phyloP scores from a whole-genome alignment of 2,888 invertebrate species.

The Drosophila basisetae region DNA sequence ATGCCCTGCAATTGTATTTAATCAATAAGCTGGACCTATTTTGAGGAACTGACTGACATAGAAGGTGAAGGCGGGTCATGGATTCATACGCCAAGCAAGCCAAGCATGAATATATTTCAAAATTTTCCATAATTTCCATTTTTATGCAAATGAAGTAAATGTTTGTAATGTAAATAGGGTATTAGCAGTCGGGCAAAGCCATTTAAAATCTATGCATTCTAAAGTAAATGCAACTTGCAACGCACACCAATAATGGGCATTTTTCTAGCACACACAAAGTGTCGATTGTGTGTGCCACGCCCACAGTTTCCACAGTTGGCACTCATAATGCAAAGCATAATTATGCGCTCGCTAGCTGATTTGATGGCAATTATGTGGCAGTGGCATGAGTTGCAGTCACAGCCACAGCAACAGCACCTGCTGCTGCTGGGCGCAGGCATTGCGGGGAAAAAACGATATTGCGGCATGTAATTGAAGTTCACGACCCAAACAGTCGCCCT shows the following conservation, averaged over 20 bases:
- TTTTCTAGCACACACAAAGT: constrained; percentile 22
- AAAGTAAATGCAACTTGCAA: constrained; percentile 39
- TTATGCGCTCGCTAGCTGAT: constrained; percentile 66
- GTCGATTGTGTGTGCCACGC: constrained; percentile 29
- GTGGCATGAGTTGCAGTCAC: constrained; percentile 7
- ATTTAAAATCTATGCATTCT: constrained; percentile 28
- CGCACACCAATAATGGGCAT: constrained; percentile 17
- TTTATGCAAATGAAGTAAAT: not conserved
- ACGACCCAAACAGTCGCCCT: constrained; percentile 66
- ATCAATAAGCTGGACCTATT: not conserved
- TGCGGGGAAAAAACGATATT: constrained; percentile 18
- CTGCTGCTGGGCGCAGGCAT: not conserved
- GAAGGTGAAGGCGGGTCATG: not conserved
- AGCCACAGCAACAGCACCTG: constrained; percentile 43
- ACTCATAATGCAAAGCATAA: constrained; percentile 46
- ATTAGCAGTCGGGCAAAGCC: constrained; percentile 2
- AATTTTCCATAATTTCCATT: not conserved
- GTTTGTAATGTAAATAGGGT: constrained; percentile 28
- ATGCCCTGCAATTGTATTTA: constrained; percentile 7
- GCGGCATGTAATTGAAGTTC: constrained; percentile 72
- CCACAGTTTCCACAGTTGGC: constrained; percentile 19
- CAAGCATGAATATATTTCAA: not conserved
- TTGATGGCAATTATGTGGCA: constrained; percentile 58
- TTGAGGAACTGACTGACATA: not conserved
- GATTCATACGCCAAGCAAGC: not conserved